Base-by-base conservation (phyloP, 1,140 invertebrate species). In the Nasonia vitripennis region DNA sequence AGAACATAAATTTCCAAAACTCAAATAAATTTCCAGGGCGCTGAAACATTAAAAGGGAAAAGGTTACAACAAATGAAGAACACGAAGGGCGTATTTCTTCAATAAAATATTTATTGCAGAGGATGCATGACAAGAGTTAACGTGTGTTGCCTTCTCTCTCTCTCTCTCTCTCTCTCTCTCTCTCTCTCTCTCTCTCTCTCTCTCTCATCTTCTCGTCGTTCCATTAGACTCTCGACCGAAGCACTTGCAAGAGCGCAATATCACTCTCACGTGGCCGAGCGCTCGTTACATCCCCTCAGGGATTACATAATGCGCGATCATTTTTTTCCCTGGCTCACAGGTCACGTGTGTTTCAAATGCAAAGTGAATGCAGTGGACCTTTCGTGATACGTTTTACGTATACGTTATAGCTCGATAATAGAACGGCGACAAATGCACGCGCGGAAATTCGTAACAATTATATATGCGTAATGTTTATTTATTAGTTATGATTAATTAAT, bases 31-130 rank as follows among this genome's bases (percentile, higher is more conserved):
- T 10, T 45, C 2, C 37, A 45, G 41, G 1, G 10, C 41, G 41
- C 41, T 11, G 7, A 45, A n/a, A 62, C 6, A 62, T 62, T 62
- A 7, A 62, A 62, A 62, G n/a, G 55, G 55, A 20, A 62, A 62
- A 20, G 55, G 27, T 27, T 20, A 62, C 3, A 62, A 6, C 7
- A 2, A 5, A 62, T 62, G 17, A 20, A 62, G 17, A 62, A n/a
- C 5, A n/a, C 20, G 5, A 62, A 62, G 17, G 48, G 5, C 48
- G 5, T 17, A 62, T 62, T 78, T 74, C 23, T 45, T 83, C 2
- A 83, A 78, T 78, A 83, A 83, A 83, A 83, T 83, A 83, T 83
- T 83, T 83, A 83, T 83, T 83, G 74, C 20, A 78, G 73, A 83
- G 37, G 27, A 83, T 83, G 51, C 34, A 83, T 83, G 51, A 78